A percentile compares a stretch with the other conserved stretches of the same genome.
These are phyloP conservation scores for Folsomia candida DNA, from an alignment of 2,888 invertebrate genomes.

Conservation along the genomic window DNA sequence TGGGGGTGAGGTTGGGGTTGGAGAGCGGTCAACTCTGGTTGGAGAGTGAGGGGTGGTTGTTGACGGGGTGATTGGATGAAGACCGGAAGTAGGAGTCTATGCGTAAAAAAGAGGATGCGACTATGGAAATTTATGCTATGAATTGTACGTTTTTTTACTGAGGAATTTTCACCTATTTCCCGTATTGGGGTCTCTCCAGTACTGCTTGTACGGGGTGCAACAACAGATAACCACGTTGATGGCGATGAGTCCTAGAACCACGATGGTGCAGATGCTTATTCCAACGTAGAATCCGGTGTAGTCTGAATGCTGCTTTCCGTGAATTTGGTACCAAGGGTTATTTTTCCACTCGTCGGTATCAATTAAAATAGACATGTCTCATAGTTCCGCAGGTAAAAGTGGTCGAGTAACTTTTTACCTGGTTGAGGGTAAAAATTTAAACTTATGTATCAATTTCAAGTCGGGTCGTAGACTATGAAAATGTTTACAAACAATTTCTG, in stretches of 20 bases:
- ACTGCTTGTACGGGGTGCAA: slow-evolving; percentile 73
- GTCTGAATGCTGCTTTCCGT: slow-evolving; percentile 57
- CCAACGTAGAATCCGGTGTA: slow-evolving; percentile 82
- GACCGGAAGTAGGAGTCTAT: slow-evolving; percentile 75
- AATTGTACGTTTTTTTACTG: too few species aligned
- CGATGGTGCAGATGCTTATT: slow-evolving; percentile 72
- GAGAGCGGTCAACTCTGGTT: slow-evolving; percentile 43
- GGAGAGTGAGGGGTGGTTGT: slow-evolving; percentile 64
- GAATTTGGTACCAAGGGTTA: slow-evolving; percentile 63
- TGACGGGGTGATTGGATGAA: slow-evolving; percentile 81
- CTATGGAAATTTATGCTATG: too few species aligned
- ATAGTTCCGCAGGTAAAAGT: neutral
- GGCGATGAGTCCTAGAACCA: slow-evolving; percentile 68
- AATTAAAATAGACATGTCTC: slow-evolving; percentile 63
- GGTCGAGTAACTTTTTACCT: too few species aligned
- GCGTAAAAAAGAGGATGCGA: too few species aligned
- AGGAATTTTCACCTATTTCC: slow-evolving; percentile 10
- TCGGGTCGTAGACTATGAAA: neutral
- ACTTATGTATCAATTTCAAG: neutral
- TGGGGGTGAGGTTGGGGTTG: neutral
- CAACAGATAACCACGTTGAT: slow-evolving; percentile 77
- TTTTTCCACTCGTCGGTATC: slow-evolving; percentile 63
- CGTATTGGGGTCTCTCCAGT: slow-evolving; percentile 68
- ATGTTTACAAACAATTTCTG: neutral
- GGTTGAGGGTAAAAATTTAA: too few species aligned